Percentiles rank a stretch among this genome's conserved stretches.
These are phyloP conservation scores for Pseudomyrmex dendroicus DNA, from an alignment of 1,140 invertebrate species.

Conservation along the genomic window DNA sequence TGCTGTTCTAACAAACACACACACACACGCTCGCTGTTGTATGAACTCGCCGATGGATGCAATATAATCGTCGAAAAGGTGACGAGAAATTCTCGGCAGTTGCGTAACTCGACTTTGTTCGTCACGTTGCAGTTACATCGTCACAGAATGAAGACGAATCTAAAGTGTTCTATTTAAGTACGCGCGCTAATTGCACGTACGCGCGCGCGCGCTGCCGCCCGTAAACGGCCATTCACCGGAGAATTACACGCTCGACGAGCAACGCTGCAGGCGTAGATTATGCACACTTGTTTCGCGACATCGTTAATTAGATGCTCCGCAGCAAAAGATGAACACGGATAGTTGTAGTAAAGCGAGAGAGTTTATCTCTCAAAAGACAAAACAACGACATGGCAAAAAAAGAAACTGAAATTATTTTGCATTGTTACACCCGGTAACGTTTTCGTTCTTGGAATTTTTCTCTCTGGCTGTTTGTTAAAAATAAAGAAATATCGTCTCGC, in stretches of 20 bases:
- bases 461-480: too few relatives aligned
- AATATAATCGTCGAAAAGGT: slow-evolving; percentile 19
- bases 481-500: too few relatives aligned
- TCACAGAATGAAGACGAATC: slow-evolving; percentile 63
- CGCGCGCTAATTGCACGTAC: slow-evolving; percentile 69
- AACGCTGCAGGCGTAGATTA: slow-evolving; percentile 68
- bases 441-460: too few relatives aligned
- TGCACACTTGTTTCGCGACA: slow-evolving; percentile 67
- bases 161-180: slow-evolving; percentile 69
- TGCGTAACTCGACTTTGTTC: slow-evolving; percentile 18
- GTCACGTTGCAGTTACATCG: background rate
- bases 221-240: slow-evolving; percentile 68
- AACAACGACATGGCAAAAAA: background rate
- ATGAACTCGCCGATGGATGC: background rate
- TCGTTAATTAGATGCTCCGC: slow-evolving; percentile 70
- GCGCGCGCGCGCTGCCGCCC: slow-evolving; percentile 36
- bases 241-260: slow-evolving; percentile 65
- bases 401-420: background rate
- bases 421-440: too few relatives aligned
- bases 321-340: slow-evolving; percentile 21
- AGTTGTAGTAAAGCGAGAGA: slow-evolving; percentile 32
- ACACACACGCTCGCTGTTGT: background rate
- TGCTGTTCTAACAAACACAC: background rate
- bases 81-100: slow-evolving; percentile 25
- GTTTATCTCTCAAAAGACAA: slow-evolving; percentile 3